phyloP scores from a whole-genome alignment of 1,140 invertebrate genomes.

The Drosophila busckii region DNA sequence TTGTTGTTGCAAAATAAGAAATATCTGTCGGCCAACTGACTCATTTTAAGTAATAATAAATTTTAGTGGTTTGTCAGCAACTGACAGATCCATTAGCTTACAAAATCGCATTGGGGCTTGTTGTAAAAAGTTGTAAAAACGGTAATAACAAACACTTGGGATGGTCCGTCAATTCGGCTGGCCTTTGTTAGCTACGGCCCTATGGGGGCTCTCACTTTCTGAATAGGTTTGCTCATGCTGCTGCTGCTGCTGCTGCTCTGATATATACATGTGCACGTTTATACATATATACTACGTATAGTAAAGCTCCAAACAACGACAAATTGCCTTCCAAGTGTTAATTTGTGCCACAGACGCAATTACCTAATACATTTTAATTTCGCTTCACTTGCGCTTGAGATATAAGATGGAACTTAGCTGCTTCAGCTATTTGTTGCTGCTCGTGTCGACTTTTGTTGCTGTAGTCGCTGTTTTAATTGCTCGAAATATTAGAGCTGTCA shows the following conservation, averaged over 20 bases:
- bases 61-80: background rate
- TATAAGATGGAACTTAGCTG: conserved; percentile 25
- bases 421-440: conserved; percentile 18
- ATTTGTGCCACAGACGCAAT: conserved; percentile 74
- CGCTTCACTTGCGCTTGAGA: conserved; percentile 35
- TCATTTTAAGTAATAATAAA: background rate
- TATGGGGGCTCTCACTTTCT: conserved; percentile 17
- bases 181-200: conserved; percentile 2
- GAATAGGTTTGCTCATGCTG: conserved; percentile 7
- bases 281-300: background rate
- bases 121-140: conserved; percentile 2
- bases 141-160: background rate
- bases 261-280: conserved; percentile 1
- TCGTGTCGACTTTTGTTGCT: conserved; percentile 31
- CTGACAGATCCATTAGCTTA: conserved; percentile 2
- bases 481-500: conserved; percentile 41
- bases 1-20: too few relatives aligned
- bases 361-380: conserved; percentile 75
- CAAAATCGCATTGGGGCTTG: background rate
- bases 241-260: conserved; percentile 3
- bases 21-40: too few relatives aligned
- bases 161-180: background rate
- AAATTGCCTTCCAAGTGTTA: conserved; percentile 69
- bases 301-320: conserved; percentile 40
- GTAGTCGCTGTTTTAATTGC: conserved; percentile 26